phyloP scores from a whole-genome alignment of 2,797 vertebrate species.

The Schizopygopsis pylzovi region DNA sequence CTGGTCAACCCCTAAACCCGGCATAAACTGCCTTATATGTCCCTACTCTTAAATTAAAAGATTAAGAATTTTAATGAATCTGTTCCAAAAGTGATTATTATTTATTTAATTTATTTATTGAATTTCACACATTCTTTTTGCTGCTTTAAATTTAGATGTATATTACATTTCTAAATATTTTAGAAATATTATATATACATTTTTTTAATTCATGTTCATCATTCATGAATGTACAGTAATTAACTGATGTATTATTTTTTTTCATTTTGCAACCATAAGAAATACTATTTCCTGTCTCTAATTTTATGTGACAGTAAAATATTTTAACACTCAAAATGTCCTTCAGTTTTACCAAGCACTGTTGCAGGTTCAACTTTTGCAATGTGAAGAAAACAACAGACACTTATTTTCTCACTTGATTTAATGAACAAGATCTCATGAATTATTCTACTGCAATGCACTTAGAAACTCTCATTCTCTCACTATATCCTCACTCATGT shows the following conservation, averaged over 20 bases:
- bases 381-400: neutral
- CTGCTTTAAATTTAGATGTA: too few relatives aligned
- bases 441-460: constrained; percentile 9
- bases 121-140: neutral
- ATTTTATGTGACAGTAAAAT: neutral
- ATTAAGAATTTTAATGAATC: neutral
- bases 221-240: too few relatives aligned
- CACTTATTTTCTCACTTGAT: neutral
- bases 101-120: neutral
- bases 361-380: neutral
- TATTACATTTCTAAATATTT: too few relatives aligned
- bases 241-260: too few relatives aligned
- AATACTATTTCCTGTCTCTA: neutral
- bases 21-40: neutral
- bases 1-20: neutral
- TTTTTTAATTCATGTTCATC: too few relatives aligned
- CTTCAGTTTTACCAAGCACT: neutral
- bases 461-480: neutral
- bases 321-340: neutral
- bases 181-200: too few relatives aligned
- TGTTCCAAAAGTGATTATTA: neutral
- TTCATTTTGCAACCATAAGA: neutral
- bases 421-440: constrained; percentile 15
- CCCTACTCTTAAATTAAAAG: neutral
- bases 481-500: neutral